These are phyloP conservation scores for Coremacera marginata DNA, from an alignment of 2,888 invertebrate genomes.

Conservation along the genomic window DNA sequence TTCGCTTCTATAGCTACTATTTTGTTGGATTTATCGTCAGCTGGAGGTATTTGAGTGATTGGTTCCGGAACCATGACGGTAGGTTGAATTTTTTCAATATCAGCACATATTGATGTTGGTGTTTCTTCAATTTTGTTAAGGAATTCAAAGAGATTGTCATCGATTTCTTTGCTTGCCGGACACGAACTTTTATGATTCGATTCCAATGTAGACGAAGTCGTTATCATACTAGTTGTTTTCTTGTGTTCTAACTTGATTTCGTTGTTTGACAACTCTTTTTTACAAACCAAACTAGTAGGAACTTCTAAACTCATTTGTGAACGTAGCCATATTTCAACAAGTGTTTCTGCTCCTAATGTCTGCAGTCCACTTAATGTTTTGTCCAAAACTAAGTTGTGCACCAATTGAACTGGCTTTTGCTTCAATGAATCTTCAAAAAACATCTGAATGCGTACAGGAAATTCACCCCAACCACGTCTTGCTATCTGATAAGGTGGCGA, in stretches of 20 bases:
- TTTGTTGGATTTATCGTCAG: neutral
- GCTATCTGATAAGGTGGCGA: slow-evolving; percentile 86
- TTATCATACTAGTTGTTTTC: neutral
- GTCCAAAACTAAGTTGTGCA: slow-evolving; percentile 86
- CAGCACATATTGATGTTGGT: slow-evolving; percentile 56
- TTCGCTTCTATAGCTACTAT: neutral
- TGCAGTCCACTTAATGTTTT: slow-evolving; percentile 86
- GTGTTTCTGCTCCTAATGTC: slow-evolving; percentile 85
- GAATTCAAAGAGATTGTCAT: slow-evolving; percentile 64
- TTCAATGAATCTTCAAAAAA: slow-evolving; percentile 78
- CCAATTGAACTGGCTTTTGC: slow-evolving; percentile 83
- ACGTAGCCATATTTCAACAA: slow-evolving; percentile 80
- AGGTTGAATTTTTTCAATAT: slow-evolving; percentile 68
- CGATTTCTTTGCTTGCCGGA: slow-evolving; percentile 36
- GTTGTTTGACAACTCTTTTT: slow-evolving; percentile 3
- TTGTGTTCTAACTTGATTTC: neutral
- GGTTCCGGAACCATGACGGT: slow-evolving; percentile 60
- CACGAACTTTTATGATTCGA: neutral
- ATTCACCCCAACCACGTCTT: slow-evolving; percentile 93
- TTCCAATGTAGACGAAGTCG: slow-evolving; percentile 30
- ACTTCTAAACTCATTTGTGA: slow-evolving; percentile 57
- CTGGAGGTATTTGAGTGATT: slow-evolving; percentile 28
- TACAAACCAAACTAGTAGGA: neutral
- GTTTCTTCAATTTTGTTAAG: slow-evolving; percentile 59
- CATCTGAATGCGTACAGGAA: slow-evolving; percentile 84